A percentile compares a stretch with the other conserved stretches of the same genome.
Evolutionary conservation across 2,113 vertebrate genomes (phyloP).

Genomic region (Tragelaphus scriptus): DNA sequence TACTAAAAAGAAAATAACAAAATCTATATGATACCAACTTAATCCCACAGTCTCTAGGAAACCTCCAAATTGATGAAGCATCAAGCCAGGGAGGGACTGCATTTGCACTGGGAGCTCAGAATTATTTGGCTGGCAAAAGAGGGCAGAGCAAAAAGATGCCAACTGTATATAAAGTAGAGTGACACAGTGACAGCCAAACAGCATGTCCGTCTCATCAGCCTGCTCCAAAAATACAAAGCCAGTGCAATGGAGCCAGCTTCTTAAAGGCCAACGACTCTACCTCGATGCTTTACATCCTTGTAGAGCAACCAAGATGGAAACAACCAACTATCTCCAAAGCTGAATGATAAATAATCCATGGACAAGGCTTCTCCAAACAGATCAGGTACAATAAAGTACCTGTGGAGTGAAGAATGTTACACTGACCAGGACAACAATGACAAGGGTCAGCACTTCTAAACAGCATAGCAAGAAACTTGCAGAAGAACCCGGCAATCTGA

Average conservation of each 20-base stretch:
- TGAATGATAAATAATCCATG: neutral
- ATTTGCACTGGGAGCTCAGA: neutral
- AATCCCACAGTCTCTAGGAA: neutral
- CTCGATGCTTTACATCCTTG: neutral
- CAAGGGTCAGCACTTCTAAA: neutral
- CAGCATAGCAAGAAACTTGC: neutral
- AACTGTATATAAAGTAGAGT: neutral
- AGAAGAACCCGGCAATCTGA: neutral
- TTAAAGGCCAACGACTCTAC: neutral
- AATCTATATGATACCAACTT: neutral
- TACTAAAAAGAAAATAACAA: neutral
- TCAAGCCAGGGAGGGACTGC: neutral
- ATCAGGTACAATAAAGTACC: neutral
- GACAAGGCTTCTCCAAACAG: neutral
- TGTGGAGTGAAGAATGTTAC: neutral
- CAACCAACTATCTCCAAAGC: neutral
- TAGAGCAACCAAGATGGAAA: neutral
- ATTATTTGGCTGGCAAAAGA: neutral
- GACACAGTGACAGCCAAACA: neutral
- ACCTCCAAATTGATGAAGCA: neutral
- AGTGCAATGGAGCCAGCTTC: neutral
- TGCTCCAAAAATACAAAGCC: neutral
- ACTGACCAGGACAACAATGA: too few relatives aligned
- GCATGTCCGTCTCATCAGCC: neutral
- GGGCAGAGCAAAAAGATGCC: neutral